phyloP scores from a whole-genome alignment of 2,113 vertebrate genomes.

The Hippocampus barbouri region DNA sequence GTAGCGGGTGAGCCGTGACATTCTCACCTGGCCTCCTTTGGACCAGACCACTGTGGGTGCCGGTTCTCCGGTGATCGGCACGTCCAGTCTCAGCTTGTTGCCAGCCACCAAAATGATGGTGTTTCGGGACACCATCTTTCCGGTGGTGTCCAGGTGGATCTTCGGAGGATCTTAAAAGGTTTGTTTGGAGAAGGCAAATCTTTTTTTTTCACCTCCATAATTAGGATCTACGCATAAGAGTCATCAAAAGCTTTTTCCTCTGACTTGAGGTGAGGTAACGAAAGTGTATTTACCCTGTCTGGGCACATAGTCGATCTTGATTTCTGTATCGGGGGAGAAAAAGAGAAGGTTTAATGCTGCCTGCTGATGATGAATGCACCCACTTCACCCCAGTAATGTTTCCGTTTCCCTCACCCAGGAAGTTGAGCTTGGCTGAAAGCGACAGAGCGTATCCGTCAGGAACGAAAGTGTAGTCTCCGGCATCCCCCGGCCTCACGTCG shows the following conservation, averaged over 20 bases:
- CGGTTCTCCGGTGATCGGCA: conserved; percentile 85
- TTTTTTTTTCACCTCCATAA: too few relatives aligned
- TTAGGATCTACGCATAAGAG: not conserved
- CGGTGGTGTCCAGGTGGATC: conserved; percentile 86
- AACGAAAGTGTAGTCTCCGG: conserved; percentile 86
- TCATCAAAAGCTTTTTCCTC: not conserved
- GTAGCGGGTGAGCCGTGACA: not conserved
- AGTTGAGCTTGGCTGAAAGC: conserved; percentile 89
- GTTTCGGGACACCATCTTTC: conserved; percentile 80
- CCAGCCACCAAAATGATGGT: conserved; percentile 86
- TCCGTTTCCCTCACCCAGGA: conserved; percentile 76
- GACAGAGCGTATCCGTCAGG: conserved; percentile 86
- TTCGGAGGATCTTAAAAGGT: conserved; percentile 80
- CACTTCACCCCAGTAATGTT: conserved; percentile 16
- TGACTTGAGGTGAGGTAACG: not conserved
- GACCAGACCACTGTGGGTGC: conserved; percentile 78
- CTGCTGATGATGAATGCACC: conserved; percentile 19
- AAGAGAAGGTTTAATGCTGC: conserved; percentile 1
- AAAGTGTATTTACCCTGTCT: conserved; percentile 79
- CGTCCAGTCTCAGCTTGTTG: conserved; percentile 87
- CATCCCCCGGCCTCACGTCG: conserved; percentile 79
- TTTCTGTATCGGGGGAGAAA: conserved; percentile 71
- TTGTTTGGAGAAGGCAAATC: not conserved
- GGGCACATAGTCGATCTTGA: conserved; percentile 90
- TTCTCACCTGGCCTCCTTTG: conserved; percentile 71